phyloP scores from a whole-genome alignment of 2,797 vertebrate species.

The Rhabdophis nuchalis region DNA sequence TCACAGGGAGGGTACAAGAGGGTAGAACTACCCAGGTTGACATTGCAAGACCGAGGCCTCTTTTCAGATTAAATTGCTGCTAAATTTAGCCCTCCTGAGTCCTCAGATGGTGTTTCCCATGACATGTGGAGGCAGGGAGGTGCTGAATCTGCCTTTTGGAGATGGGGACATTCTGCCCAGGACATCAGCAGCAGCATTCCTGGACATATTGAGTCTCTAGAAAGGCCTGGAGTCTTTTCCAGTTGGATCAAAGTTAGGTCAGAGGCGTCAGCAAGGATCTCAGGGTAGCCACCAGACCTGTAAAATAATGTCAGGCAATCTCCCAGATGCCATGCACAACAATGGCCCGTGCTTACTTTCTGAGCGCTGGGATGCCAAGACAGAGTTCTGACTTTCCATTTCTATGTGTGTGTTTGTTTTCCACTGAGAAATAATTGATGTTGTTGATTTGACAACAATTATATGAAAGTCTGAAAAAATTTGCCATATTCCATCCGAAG shows the following conservation, averaged over 20 bases:
- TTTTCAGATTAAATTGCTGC: conserved; percentile 52
- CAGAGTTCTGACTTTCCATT: background rate
- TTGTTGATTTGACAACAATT: background rate
- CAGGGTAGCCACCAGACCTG: background rate
- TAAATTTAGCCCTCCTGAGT: conserved; percentile 49
- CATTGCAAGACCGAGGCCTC: conserved; percentile 25
- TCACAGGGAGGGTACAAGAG: conserved; percentile 10
- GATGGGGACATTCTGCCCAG: background rate
- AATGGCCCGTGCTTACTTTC: background rate
- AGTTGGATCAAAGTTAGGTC: background rate
- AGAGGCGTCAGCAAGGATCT: background rate
- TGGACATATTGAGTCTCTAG: background rate
- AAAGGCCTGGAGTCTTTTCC: background rate
- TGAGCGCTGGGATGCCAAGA: background rate
- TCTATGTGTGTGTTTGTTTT: background rate
- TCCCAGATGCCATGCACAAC: background rate
- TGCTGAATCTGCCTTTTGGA: background rate
- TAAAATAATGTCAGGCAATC: background rate
- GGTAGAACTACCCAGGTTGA: background rate
- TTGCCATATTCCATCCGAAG: background rate
- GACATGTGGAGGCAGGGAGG: background rate
- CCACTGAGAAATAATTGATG: background rate
- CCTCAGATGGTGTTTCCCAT: conserved; percentile 39
- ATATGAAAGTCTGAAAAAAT: background rate
- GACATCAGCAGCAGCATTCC: background rate